Evolutionary conservation across 2,113 vertebrate genomes (phyloP), one percentile per base, ranked within the genome.

Genomic region (Chloropsis cyanopogon): DNA sequence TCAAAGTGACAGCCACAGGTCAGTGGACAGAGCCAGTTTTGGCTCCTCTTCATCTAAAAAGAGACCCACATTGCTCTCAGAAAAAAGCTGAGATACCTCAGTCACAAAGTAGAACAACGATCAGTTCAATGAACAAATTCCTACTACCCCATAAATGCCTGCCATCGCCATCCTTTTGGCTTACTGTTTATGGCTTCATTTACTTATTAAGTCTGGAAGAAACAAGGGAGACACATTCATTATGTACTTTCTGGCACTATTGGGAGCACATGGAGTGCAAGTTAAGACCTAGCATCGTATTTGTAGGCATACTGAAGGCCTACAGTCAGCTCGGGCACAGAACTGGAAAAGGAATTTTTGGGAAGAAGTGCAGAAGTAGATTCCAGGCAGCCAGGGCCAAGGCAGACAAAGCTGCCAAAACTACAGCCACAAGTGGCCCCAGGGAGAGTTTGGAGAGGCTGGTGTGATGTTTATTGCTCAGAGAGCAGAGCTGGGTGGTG

Each of bases 191-290:
- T 91, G 72, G 93, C 90, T 94, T 71, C 19, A 0, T 95, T 96
- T 96, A 96, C 92, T 95, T 90, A 96, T 63, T 93, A 94, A 94
- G 88, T 90, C 91, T 96, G 96, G 88, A 92, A 95, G 79, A 94
- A 96, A 93, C 82, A 94, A 73, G 93, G 82, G 90, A 93, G 89
- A 92, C 29, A 88, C 90, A 93, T 93, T 96, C 88, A 95, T 94
- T 94, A 92, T 86, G 80, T 86, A 87, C 78, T 96, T 96, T 95
- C 95, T 93, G 83, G 88, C 88, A 95, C 92, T 95, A 64, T 0
- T 92, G 88, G 63, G 92, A 95, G 86, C 92, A 90, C 72, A 93
- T 42, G 84, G 72, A 90, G 88, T 91, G 86, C 52, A 88, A 92
- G 92, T 29, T 24, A 80, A 95, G 88, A 91, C 90, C 81, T 49